Evolutionary conservation across 2,113 vertebrate genomes (phyloP).

Genomic region (Circaetus gallicus): DNA sequence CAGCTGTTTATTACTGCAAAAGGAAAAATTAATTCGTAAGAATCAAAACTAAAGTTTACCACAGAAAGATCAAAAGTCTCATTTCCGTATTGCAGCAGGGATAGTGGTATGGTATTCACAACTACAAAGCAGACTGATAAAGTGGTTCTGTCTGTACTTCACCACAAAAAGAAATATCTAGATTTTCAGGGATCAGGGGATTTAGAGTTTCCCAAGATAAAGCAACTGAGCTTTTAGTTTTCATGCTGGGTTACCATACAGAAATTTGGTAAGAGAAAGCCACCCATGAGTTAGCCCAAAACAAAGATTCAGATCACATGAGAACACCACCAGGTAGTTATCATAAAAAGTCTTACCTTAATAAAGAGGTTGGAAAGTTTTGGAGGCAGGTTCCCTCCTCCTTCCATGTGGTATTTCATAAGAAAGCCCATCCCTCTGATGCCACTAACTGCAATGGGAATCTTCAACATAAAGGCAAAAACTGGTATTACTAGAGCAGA

Average conservation of each 20-base stretch:
- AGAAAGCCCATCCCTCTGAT: constrained; percentile 93
- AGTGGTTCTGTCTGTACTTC: not conserved
- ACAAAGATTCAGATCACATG: not conserved
- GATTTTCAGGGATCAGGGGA: not conserved
- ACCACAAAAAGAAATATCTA: not conserved
- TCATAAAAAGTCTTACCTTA: constrained; percentile 78
- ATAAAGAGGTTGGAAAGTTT: constrained; percentile 87
- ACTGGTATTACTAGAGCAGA: not conserved
- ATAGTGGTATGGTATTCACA: not conserved
- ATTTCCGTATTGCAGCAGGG: not conserved
- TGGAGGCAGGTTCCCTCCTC: constrained; percentile 74
- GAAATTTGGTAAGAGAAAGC: not conserved
- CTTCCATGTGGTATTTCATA: constrained; percentile 87
- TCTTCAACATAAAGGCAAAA: constrained; percentile 69
- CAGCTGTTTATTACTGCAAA: not conserved
- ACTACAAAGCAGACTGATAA: not conserved
- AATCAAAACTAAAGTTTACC: not conserved
- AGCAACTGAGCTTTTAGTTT: not conserved
- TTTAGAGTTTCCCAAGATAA: not conserved
- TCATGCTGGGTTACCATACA: not conserved
- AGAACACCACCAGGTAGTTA: not conserved
- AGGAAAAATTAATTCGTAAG: not conserved
- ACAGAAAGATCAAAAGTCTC: not conserved
- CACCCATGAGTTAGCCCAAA: not conserved
- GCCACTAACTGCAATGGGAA: constrained; percentile 93